Conservation (phyloP, 2,113 vertebrate species). For the Sula dactylatra region DNA sequence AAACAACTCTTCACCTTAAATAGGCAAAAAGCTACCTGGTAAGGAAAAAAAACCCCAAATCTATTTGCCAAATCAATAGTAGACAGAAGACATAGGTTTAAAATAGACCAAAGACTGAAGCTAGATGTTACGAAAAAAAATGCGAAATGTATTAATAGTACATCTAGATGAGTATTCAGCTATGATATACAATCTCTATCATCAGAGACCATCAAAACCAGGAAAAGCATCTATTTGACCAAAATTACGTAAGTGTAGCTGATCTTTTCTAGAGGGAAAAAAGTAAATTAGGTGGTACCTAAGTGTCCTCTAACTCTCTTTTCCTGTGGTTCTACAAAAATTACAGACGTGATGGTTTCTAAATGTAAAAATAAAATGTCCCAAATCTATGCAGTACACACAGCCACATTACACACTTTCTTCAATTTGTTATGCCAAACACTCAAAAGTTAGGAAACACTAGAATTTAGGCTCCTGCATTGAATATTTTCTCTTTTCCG, state of each 20-base stretch:
- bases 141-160: background rate
- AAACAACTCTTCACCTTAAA: background rate
- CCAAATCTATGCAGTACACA: background rate
- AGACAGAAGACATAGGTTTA: background rate
- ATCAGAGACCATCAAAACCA: background rate
- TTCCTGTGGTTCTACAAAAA: background rate
- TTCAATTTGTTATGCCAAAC: background rate
- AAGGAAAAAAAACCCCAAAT: background rate
- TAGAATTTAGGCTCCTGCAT: background rate
- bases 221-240: background rate
- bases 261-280: background rate
- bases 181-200: background rate
- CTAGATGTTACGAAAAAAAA: background rate
- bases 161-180: background rate
- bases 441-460: background rate
- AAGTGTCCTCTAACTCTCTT: background rate
- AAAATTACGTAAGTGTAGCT: background rate
- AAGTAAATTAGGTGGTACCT: background rate
- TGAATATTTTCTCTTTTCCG: background rate
- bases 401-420: background rate
- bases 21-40: background rate
- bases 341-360: background rate
- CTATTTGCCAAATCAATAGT: background rate
- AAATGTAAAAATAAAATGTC: background rate
- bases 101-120: background rate